These are phyloP conservation scores for Corydoras sp. DNA, from an alignment of 2,113 vertebrate genomes.

Conservation along the genomic window DNA sequence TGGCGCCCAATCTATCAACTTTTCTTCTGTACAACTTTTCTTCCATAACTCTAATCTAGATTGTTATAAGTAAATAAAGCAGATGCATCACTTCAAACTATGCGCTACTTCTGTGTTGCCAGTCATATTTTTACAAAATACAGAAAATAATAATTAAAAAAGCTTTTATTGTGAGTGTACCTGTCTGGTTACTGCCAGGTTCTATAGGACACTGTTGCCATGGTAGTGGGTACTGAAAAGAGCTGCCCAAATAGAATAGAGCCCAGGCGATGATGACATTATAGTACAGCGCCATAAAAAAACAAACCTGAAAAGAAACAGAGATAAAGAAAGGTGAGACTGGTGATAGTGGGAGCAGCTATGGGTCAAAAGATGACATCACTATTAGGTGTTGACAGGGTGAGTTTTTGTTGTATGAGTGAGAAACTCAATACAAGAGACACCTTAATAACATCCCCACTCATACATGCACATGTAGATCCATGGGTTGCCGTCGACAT, in stretches of 20 bases:
- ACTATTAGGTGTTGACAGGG: conserved; percentile 19
- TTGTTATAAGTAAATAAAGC: no score
- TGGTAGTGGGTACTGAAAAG: conserved; percentile 72
- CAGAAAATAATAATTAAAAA: no score
- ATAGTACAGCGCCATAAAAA: conserved; percentile 68
- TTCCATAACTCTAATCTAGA: no score
- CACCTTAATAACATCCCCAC: background rate
- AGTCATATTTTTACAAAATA: no score
- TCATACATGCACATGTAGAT: background rate
- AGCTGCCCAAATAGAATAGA: conserved; percentile 73
- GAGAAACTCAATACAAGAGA: conserved; percentile 13
- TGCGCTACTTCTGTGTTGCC: no score
- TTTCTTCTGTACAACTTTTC: no score
- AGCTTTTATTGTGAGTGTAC: conserved; percentile 35
- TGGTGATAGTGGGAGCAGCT: background rate
- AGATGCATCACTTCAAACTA: no score
- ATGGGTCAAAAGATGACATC: conserved; percentile 29
- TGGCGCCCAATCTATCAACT: no score
- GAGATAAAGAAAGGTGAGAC: conserved; percentile 14
- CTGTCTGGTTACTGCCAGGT: conserved; percentile 57
- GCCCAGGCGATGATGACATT: conserved; percentile 76
- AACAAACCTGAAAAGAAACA: conserved; percentile 64
- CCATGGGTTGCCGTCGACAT: background rate
- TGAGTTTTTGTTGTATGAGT: conserved; percentile 23
- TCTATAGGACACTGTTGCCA: conserved; percentile 72